Evolutionary conservation across 2,113 vertebrate species (phyloP), one percentile per base, ranked within the genome.

Genomic region (Merops nubicus): DNA sequence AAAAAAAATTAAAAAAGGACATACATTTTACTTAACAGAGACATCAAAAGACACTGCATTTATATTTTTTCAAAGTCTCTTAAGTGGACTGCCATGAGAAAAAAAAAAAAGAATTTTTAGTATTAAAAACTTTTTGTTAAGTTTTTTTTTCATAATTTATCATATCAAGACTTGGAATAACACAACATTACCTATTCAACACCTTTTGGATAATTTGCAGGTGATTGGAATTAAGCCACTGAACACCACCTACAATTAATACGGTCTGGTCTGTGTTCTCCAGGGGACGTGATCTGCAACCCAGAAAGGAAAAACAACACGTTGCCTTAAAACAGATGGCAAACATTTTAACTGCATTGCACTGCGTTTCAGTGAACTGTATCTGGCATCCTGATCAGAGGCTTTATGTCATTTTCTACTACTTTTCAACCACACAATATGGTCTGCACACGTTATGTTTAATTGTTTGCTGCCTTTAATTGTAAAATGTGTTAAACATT

Each of bases 221-320:
- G 89, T 99, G 99, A 95, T 98, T 97, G 59, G 98, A 97, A 97
- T 98, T 99, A 69, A 99, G 98, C 99, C 99, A 99, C 96, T 99
- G 99, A 96, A 99, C 99, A 43, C 99, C 99, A 78, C 99, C 99
- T 97, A 98, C 98, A 80, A 99, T 98, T 97, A 99, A 97, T 86
- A 99, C 98, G 0, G 99, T 99, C 97, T 97, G 98, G 64, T 97
- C 87, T 10, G 98, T 99, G 96, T 99, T 99, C 92, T 98, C 95
- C 80, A 99, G 97, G 59, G 99, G 99, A 94, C 80, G 98, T 73
- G 99, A 99, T 97, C 99, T 99, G 95, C 97, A 98, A 98, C 34
- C 94, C 89, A 97, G 93, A 94, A 96, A 97, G 84, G 94, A 97
- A 97, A 92, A 98, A 93, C 75, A 97, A 90, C 91, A 96, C 53